These are phyloP conservation scores for human (Homo sapiens) DNA, from an alignment of 2,113 vertebrate species.

Conservation along the genomic window DNA sequence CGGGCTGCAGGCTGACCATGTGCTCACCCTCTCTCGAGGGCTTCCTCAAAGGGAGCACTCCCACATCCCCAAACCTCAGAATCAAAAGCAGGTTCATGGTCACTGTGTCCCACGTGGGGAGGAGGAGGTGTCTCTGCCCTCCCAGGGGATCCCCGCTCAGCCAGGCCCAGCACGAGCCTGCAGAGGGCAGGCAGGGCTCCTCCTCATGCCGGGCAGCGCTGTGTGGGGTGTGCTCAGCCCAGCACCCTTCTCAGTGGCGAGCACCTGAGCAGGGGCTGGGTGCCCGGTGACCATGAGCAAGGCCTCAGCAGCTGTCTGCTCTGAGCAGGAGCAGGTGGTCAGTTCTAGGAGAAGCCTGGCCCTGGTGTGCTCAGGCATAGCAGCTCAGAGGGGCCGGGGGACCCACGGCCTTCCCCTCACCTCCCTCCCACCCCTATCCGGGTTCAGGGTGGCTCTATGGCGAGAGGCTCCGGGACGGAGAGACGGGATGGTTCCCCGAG, in stretches of 20 bases:
- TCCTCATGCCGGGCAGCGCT: accelerated
- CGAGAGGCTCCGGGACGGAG: conserved; percentile 92
- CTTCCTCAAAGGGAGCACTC: neutral
- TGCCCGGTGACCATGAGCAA: neutral
- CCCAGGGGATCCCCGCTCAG: neutral
- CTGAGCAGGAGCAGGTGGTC: too few relatives aligned
- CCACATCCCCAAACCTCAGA: accelerated
- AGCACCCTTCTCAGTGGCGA: neutral
- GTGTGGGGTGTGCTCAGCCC: neutral
- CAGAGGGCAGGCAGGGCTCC: neutral
- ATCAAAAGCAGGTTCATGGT: neutral
- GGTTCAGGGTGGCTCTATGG: conserved; percentile 90
- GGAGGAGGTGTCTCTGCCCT: too few relatives aligned
- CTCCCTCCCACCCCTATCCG: too few relatives aligned
- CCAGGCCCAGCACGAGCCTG: neutral
- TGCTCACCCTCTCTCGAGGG: too few relatives aligned
- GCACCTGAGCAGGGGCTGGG: too few relatives aligned
- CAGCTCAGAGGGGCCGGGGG: neutral
- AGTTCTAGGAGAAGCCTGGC: neutral
- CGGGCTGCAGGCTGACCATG: neutral
- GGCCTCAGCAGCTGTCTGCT: neutral
- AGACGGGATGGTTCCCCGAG: conserved; percentile 94
- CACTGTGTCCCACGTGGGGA: too few relatives aligned
- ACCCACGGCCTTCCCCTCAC: neutral
- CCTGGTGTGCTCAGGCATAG: neutral